phyloP scores from a whole-genome alignment of 2,797 vertebrate species.

The Knipowitschia caucasica region DNA sequence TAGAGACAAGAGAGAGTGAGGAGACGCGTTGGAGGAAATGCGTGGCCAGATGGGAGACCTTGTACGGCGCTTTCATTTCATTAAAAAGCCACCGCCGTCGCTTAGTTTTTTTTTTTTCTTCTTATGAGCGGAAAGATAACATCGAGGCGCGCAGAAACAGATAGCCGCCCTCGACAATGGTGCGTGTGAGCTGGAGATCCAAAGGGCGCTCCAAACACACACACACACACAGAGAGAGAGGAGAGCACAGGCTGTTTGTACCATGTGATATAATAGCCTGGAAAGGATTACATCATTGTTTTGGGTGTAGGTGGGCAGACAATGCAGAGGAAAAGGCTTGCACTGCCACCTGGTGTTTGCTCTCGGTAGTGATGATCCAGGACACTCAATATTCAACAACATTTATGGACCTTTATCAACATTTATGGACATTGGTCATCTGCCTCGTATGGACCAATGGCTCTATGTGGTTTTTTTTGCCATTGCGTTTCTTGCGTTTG shows the following conservation, averaged over 20 bases:
- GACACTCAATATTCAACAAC: no score
- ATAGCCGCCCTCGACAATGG: no score
- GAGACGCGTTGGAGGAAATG: slow-evolving; percentile 29
- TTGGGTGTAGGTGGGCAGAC: slow-evolving; percentile 45
- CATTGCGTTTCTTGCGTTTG: no score
- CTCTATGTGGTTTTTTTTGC: no score
- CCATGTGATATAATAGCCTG: slow-evolving; percentile 62
- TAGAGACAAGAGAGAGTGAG: slow-evolving; percentile 22
- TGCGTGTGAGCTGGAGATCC: slow-evolving; percentile 48
- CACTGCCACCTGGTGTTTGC: slow-evolving; percentile 69
- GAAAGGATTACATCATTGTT: slow-evolving; percentile 73
- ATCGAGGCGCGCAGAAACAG: no score
- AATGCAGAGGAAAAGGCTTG: slow-evolving; percentile 47
- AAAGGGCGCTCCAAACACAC: slow-evolving; percentile 42
- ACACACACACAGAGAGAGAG: no score
- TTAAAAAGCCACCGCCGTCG: slow-evolving; percentile 47
- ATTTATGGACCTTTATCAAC: no score
- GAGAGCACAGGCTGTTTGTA: slow-evolving; percentile 49
- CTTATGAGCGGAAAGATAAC: slow-evolving; percentile 43
- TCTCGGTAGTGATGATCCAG: no score
- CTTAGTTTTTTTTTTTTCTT: slow-evolving; percentile 16
- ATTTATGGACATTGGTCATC: no score
- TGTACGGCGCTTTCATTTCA: slow-evolving; percentile 56
- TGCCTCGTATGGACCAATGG: no score
- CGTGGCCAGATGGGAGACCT: slow-evolving; percentile 49